Evolutionary conservation across 2,113 vertebrate genomes (phyloP).

Genomic region (Sigmodon hispidus): DNA sequence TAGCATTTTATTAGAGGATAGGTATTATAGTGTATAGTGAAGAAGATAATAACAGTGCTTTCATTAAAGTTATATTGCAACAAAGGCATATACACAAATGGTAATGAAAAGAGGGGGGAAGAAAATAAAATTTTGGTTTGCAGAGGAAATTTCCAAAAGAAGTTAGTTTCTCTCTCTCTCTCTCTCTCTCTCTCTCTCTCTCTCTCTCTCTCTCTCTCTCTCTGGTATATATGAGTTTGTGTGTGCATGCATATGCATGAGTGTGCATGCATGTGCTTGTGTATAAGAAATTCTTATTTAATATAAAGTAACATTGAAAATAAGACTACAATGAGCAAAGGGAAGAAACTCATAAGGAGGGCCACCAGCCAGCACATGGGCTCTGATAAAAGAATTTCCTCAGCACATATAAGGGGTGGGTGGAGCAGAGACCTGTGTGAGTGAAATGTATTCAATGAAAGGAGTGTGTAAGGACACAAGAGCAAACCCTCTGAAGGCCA

Average conservation of each 20-base stretch:
- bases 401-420: fast-evolving
- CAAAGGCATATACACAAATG: background rate
- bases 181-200: background rate
- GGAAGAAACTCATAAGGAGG: background rate
- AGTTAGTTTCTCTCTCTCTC: background rate
- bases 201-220: background rate
- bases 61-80: background rate
- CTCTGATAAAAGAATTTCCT: background rate
- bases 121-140: background rate
- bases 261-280: background rate
- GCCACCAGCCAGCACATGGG: background rate
- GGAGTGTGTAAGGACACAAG: background rate
- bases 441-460: background rate
- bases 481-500: background rate
- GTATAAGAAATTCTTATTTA: background rate
- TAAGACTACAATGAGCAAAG: background rate
- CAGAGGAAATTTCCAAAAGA: background rate
- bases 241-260: background rate
- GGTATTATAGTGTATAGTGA: background rate
- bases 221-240: background rate
- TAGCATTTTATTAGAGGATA: background rate
- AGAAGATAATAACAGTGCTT: background rate
- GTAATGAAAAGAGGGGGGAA: background rate
- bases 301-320: background rate
- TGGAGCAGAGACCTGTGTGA: background rate